Evolutionary conservation across 2,113 vertebrate genomes (phyloP), one percentile per base, ranked within the genome.

Genomic region (Aegithalos caudatus): DNA sequence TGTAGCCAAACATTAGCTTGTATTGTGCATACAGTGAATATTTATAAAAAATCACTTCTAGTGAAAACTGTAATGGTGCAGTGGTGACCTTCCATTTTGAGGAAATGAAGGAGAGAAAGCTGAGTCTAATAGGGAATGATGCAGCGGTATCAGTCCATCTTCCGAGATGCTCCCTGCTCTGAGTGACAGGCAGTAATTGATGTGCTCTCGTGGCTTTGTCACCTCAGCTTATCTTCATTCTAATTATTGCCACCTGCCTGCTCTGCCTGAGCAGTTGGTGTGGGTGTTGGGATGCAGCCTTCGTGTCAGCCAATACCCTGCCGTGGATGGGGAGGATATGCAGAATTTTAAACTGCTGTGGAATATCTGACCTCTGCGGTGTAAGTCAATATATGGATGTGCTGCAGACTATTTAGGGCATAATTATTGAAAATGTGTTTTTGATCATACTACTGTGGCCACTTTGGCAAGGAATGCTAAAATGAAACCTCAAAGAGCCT

Each of bases 81-180:
- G 38, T 56, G 29, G 35, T 13, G 29, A 3, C 12, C 31, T 51
- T 28, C 12, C 2, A 1, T 76, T 67, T 40, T 23, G 71, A 93
- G 45, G 66, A 92, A 92, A 94, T n/a, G 61, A 86, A 74, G 28
- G 69, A 4, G 38, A 31, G n/a, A 48, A 33, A 45, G 37, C 42
- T 58, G 22, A 50, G 14, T 10, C 3, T 25, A 13, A 20, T 13
- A 22, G 0, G 7, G 45, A 25, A 7, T 28, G 29, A 47, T 50
- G 2, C 1, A 47, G 35, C 4, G 6, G 2, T 69, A 60, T 81
- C 38, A 22, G 48, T 28, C 29, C 18, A 12, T 87, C 73, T 72
- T 54, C 24, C 0, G 3, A 62, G 54, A 24, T 40, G 20, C 28
- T 62, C n/a, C 23, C 11, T 31, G 54, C 6, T 14, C 13, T 0